Percentiles rank a stretch among this genome's conserved stretches.
phyloP scores from a whole-genome alignment of 2,888 invertebrate species.

The Ctena decussata region DNA sequence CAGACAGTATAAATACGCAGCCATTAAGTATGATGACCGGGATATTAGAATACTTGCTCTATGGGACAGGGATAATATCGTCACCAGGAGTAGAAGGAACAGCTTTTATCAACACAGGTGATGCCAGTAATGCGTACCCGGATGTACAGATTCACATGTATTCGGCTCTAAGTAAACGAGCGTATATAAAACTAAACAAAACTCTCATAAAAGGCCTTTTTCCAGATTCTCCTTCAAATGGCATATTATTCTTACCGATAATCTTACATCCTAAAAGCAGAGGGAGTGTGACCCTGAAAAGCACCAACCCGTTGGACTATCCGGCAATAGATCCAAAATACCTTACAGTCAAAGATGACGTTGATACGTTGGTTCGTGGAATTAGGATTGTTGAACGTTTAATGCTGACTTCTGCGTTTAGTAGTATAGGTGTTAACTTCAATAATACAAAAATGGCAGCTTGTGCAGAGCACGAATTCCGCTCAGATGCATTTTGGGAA shows the following conservation, averaged over 20 bases:
- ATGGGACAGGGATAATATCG: background rate
- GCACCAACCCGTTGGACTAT: constrained; percentile 92
- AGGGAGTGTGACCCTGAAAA: constrained; percentile 90
- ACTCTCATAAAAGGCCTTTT: background rate
- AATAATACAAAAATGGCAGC: constrained; percentile 20
- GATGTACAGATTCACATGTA: background rate
- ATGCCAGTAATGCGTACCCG: background rate
- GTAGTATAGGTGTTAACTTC: constrained; percentile 34
- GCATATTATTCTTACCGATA: constrained; percentile 19
- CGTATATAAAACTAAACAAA: background rate
- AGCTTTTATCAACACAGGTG: background rate
- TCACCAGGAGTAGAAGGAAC: background rate
- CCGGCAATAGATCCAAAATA: constrained; percentile 96
- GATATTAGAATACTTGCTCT: background rate
- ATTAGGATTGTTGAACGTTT: constrained; percentile 21
- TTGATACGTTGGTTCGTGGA: constrained; percentile 79
- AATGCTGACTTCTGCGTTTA: constrained; percentile 33
- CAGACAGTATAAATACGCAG: background rate
- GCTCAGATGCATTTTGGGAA: background rate
- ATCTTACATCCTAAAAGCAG: constrained; percentile 76
- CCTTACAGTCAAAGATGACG: constrained; percentile 90
- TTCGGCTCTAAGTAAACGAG: background rate
- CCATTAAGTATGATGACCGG: background rate
- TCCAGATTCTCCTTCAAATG: constrained; percentile 76
- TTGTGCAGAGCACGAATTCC: constrained; percentile 34